These are phyloP conservation scores for Andrena marginata DNA, from an alignment of 2,888 invertebrate genomes.

Conservation along the genomic window DNA sequence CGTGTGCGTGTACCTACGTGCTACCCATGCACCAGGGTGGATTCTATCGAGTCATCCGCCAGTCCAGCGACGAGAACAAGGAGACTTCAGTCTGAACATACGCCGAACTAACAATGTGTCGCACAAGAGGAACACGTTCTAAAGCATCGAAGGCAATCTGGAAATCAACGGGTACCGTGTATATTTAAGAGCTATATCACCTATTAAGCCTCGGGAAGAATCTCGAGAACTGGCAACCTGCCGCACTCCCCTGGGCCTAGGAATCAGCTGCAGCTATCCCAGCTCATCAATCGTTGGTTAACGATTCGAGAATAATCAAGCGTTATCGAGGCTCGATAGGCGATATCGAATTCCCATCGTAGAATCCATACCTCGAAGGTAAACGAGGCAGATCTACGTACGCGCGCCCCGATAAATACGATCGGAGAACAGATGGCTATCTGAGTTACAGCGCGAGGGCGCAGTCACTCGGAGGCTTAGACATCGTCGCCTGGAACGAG, in stretches of 20 bases:
- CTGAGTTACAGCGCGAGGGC: constrained; percentile 54
- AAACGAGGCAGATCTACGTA: not conserved
- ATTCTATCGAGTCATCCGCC: constrained; percentile 14
- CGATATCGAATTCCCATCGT: not conserved
- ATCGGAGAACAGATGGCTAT: constrained; percentile 57
- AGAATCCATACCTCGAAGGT: not conserved
- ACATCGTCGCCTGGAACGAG: constrained; percentile 38
- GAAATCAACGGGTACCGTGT: too few species aligned
- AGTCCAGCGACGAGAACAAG: not conserved
- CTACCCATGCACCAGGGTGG: not conserved
- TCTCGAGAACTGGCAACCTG: too few species aligned
- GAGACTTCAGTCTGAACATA: constrained; percentile 2
- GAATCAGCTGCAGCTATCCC: not conserved
- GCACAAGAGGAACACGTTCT: not conserved
- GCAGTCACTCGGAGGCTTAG: constrained; percentile 17
- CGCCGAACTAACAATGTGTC: too few species aligned
- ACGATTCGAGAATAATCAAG: constrained; percentile 1
- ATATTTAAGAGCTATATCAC: too few species aligned
- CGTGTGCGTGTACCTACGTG: not conserved
- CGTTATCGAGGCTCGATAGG: not conserved
- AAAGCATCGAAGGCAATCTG: not conserved
- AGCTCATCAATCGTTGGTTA: not conserved
- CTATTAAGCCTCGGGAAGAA: too few species aligned
- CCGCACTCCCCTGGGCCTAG: not conserved
- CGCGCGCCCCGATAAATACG: not conserved